Percentiles rank a stretch among this genome's conserved stretches.
Conservation (phyloP, 2,888 invertebrate species). For the Zaprionus lineosus region DNA sequence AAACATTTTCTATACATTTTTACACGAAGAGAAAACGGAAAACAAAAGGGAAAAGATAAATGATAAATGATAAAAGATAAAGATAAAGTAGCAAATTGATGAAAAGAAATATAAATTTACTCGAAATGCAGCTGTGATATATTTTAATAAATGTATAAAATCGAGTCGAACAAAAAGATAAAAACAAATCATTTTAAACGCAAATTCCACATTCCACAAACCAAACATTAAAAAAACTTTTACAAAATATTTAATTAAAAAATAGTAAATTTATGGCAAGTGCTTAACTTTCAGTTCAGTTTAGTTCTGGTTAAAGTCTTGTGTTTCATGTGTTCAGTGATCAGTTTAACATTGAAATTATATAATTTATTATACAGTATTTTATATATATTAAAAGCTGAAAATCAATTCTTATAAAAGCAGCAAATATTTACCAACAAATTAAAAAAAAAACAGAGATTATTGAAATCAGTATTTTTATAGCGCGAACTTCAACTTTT, state of each 20-base stretch:
- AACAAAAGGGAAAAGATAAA: constrained; percentile 15
- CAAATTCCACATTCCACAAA: constrained; percentile 29
- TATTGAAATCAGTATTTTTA: constrained; percentile 60
- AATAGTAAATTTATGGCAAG: too few relatives aligned
- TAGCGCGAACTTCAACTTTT: constrained; percentile 20
- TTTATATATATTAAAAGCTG: constrained; percentile 6
- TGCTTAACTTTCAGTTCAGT: too few relatives aligned
- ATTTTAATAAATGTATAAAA: constrained; percentile 62
- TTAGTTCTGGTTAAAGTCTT: too few relatives aligned
- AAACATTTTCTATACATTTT: constrained; percentile 66
- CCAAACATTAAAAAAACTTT: constrained; percentile 12
- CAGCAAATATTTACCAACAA: constrained; percentile 48
- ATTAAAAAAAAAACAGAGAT: constrained; percentile 29
- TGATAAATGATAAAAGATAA: too few relatives aligned
- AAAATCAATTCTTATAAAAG: constrained; percentile 42
- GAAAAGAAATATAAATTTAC: constrained; percentile 48
- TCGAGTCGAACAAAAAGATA: constrained; percentile 29
- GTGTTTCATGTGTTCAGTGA: too few relatives aligned
- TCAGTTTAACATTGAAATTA: too few relatives aligned
- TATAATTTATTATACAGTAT: too few relatives aligned
- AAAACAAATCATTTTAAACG: constrained; percentile 17
- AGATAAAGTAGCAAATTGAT: too few relatives aligned
- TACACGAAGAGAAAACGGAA: constrained; percentile 32
- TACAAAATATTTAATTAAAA: background rate
- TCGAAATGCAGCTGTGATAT: constrained; percentile 75